Base-by-base conservation (phyloP, 2,113 vertebrate genomes). In the Fulica atra region DNA sequence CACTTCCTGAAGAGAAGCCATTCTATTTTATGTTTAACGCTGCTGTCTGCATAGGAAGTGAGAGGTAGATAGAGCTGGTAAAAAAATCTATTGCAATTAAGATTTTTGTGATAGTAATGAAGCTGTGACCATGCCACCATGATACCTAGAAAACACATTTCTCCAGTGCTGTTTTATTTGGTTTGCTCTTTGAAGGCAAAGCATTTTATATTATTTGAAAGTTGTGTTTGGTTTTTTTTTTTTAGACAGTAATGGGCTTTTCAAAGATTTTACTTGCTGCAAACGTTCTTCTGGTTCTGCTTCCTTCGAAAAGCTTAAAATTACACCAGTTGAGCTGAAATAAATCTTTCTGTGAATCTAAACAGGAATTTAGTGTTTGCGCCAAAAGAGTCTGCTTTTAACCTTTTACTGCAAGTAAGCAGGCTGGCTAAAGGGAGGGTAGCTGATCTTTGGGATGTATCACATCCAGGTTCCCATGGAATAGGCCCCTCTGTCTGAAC, bases 1-100 rank as follows among this genome's bases (percentile, higher is more conserved):
- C 82, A 38, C 26, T 93, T 94, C 86, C 92, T 86, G 91, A 96
- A 92, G 85, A 97, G 86, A 95, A 92, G 60, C 51, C 54, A 33
- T 96, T 97, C 60, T 76, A 12, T 80, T 96, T 97, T 96, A 94
- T 93, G 90, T 92, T 69, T 73, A 88, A 83, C 59, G 8, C 28
- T 88, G 68, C 50, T 80, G 68, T 50, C 81, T 54, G 54, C 65
- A 83, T 83, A 64, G 48, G 64, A 90, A 92, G 76, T 12, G 36
- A 90, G 71, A 81, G 63, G 68, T 61, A 70, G 74, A 51, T 38
- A 33, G 66, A 86, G 76, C 63, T 90, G 71, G n/a, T 80, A 68
- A 68, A 56, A 86, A 86, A 84, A 54, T 77, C 71, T 83, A 26
- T 69, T 36, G n/a, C 19, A 91, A 38, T 88, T 50, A 79, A 94